These are phyloP conservation scores for Panopea generosa DNA, from an alignment of 2,888 invertebrate species.

Conservation along the genomic window DNA sequence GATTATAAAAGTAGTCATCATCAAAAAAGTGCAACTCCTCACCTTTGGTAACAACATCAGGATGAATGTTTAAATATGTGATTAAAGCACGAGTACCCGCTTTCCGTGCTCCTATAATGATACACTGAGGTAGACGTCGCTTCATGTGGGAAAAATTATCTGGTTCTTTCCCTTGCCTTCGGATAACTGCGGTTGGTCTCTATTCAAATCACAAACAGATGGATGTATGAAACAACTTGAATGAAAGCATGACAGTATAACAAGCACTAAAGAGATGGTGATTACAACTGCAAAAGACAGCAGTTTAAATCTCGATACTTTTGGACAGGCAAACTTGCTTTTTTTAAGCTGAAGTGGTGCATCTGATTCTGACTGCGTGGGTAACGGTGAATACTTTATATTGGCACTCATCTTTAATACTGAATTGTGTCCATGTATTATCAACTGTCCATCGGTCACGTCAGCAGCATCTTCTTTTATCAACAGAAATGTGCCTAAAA, in stretches of 20 bases:
- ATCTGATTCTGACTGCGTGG: neutral
- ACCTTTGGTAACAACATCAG: constrained; percentile 94
- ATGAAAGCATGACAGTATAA: constrained; percentile 46
- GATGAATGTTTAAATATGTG: constrained; percentile 84
- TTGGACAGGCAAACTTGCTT: constrained; percentile 20
- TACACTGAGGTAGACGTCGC: constrained; percentile 84
- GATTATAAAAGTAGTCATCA: constrained; percentile 91
- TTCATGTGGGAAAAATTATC: constrained; percentile 57
- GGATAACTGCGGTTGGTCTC: neutral
- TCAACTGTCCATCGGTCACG: no score
- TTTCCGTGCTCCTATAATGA: constrained; percentile 85
- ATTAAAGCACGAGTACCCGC: constrained; percentile 85
- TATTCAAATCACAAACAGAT: constrained; percentile 35
- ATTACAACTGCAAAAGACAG: constrained; percentile 28
- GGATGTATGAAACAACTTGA: constrained; percentile 30
- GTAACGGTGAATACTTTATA: no score
- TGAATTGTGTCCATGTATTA: no score
- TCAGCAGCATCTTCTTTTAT: no score
- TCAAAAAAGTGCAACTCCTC: constrained; percentile 99
- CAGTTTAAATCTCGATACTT: constrained; percentile 47
- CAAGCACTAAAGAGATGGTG: constrained; percentile 22
- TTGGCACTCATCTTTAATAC: no score
- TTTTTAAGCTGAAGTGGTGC: neutral
- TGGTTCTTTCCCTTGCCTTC: no score
- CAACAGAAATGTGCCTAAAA: no score